Base-by-base conservation (phyloP, 2,888 invertebrate species). In the Cephus sareptanus region DNA sequence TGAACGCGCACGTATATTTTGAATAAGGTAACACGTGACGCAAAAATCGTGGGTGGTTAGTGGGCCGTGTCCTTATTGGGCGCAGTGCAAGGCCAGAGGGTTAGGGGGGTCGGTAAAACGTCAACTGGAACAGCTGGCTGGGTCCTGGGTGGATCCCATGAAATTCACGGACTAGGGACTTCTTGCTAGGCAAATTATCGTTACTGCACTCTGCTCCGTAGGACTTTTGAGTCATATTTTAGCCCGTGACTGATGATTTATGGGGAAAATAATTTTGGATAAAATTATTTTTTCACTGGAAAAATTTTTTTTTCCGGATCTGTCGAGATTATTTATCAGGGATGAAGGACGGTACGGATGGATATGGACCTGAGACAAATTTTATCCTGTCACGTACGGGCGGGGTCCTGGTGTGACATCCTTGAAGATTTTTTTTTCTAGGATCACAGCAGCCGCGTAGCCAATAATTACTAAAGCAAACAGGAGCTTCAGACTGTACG, bases 31-130 rank as follows among this genome's bases (percentile, higher is more conserved):
- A 86, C 88, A 88, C 85, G 89, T 88, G 89, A 82, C 85, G 85
- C 83, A 86, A 88, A 88, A 85, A 86, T 87, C 85, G 87, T 89
- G 88, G 89, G 89, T 89, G 90, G 90, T 90, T 89, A 89, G 90
- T 88, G 89, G 86, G 89, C 87, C 89, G 88, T 89, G 87, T 84
- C 87, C 56, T 56, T 56, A 56, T 56, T 56, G 80, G 84, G 81
- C 82, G 84, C 83, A 86, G 85, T 85, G 85, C 82, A 80, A 83
- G 81, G 85, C 77, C 79, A 77, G 81, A 77, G 82, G 81, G 71
- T 71, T 31, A 71, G 80, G 82, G 84, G 88, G 87, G 87, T 86
- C 81, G 83, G 82, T 79, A 82, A 86, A 87, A 87, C 85, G 85
- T 85, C 15, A 15, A 56, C 56, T 23, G 56, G 56, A 56, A 56